Conservation (phyloP, 1,140 invertebrate genomes). For the Macrobrachium nipponense region DNA sequence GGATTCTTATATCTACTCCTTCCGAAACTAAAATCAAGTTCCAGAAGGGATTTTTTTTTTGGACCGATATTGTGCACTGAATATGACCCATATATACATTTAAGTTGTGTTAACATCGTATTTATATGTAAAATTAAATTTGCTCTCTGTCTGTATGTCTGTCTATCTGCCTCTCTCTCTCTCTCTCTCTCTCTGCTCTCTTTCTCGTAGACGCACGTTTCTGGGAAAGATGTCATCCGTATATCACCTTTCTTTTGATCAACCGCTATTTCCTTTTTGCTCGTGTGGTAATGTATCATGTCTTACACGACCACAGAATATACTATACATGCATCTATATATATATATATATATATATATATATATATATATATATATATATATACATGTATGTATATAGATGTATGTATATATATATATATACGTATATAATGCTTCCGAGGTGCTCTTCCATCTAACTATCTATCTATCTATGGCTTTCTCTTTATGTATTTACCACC, state of each 20-base stretch:
- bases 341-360: background rate
- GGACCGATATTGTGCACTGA: background rate
- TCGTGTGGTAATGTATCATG: too few relatives aligned
- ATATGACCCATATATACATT: background rate
- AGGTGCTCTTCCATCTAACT: background rate
- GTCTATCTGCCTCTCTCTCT: background rate
- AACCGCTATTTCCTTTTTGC: background rate
- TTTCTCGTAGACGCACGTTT: background rate
- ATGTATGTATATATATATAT: too few relatives aligned
- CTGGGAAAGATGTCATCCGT: background rate
- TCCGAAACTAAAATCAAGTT: too few relatives aligned
- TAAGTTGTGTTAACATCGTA: background rate
- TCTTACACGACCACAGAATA: background rate
- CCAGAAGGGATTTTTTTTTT: background rate
- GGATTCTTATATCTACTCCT: too few relatives aligned
- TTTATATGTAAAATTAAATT: background rate
- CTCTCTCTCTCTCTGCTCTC: conserved; percentile 5
- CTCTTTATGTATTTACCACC: background rate
- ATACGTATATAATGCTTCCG: background rate
- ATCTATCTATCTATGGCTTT: background rate
- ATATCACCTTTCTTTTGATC: background rate
- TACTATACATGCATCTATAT: background rate
- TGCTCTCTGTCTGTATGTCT: background rate
- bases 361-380: too few relatives aligned
- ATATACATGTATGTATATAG: too few relatives aligned